These are phyloP conservation scores for Gallinago undulata DNA, from an alignment of 2,113 vertebrate genomes.

Conservation along the genomic window DNA sequence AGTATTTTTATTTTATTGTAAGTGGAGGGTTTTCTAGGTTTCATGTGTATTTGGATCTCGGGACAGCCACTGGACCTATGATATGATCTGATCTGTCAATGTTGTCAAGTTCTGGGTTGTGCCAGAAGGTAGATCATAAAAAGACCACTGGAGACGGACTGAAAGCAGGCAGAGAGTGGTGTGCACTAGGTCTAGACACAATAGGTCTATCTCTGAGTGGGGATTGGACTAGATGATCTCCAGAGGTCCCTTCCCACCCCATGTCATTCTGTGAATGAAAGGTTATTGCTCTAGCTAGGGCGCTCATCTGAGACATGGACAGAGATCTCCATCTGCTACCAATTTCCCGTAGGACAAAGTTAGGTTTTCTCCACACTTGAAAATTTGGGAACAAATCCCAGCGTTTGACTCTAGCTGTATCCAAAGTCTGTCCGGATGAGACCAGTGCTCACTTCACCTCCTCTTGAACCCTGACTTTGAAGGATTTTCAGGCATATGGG, in stretches of 20 bases:
- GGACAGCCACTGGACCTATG: not conserved
- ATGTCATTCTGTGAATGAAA: not conserved
- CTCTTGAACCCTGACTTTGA: not conserved
- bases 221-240: too few species aligned
- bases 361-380: not conserved
- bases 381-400: not conserved
- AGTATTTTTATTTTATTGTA: not conserved
- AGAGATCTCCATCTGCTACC: not conserved
- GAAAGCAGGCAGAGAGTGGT: not conserved
- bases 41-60: not conserved
- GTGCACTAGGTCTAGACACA: fast-evolving
- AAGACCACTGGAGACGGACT: not conserved
- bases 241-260: too few species aligned
- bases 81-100: not conserved
- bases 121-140: not conserved
- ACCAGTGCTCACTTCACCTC: not conserved
- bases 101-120: not conserved
- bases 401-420: not conserved
- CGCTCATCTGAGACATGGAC: not conserved
- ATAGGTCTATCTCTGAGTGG: not conserved
- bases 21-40: not conserved
- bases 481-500: not conserved
- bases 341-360: not conserved
- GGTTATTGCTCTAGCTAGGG: not conserved
- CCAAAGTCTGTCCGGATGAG: not conserved